Evolutionary conservation across 2,113 vertebrate species (phyloP).

Genomic region (Pluvianellus socialis): DNA sequence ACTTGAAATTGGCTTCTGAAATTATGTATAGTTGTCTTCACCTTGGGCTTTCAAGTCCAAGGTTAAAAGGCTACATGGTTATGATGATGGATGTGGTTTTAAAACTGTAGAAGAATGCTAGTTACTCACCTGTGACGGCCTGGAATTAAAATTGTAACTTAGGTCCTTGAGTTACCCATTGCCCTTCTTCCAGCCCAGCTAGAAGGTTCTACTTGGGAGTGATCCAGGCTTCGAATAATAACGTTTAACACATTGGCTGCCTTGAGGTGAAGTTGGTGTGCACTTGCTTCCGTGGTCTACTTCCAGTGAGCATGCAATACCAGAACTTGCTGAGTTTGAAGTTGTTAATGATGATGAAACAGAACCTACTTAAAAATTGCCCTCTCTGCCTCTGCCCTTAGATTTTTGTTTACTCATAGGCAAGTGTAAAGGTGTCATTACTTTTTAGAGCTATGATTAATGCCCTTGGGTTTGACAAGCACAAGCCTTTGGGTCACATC

Average conservation of each 20-base stretch:
- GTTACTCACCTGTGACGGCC: not conserved
- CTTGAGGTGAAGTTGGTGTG: not conserved
- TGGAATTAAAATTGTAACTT: not conserved
- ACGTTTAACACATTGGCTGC: not conserved
- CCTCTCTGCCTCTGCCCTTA: not conserved
- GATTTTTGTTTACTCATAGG: not conserved
- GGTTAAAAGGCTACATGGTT: fast-evolving
- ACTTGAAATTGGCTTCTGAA: not conserved
- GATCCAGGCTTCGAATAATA: not conserved
- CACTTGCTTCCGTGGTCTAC: not conserved
- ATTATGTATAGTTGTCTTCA: not conserved
- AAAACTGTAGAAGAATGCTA: not conserved
- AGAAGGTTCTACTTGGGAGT: not conserved
- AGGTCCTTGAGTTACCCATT: not conserved
- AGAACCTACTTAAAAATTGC: not conserved
- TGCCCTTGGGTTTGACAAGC: not conserved
- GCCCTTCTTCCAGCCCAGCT: not conserved
- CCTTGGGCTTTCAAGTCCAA: not conserved
- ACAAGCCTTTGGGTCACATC: not conserved
- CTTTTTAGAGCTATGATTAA: not conserved
- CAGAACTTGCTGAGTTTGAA: not conserved
- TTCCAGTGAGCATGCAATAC: not conserved
- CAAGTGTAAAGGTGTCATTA: not conserved
- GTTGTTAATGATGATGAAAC: not conserved
- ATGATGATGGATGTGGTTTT: not conserved